These are phyloP conservation scores for Lasius platythorax DNA, from an alignment of 2,888 invertebrate species.

Conservation along the genomic window DNA sequence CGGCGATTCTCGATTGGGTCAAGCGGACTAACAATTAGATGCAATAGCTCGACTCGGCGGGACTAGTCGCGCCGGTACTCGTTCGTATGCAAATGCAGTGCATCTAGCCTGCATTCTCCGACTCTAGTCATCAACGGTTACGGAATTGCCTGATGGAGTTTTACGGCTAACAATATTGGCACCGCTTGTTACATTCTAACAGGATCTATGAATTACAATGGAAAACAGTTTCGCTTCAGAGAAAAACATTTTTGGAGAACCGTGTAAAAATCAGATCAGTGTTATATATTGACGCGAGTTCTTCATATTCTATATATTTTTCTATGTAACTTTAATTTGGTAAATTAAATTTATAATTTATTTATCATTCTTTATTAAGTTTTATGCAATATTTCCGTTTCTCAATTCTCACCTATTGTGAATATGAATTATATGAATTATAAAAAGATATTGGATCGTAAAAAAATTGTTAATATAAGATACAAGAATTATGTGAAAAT, in stretches of 20 bases:
- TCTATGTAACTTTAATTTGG: neutral
- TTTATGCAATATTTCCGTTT: neutral
- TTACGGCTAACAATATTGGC: constrained; percentile 27
- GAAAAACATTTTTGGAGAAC: neutral
- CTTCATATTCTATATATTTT: neutral
- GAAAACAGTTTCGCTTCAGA: constrained; percentile 6
- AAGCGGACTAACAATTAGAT: constrained; percentile 61
- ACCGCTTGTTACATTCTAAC: neutral
- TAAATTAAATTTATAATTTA: constrained; percentile 1
- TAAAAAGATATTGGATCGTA: neutral
- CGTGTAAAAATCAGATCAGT: neutral
- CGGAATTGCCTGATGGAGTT: constrained; percentile 29
- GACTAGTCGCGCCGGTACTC: constrained; percentile 40
- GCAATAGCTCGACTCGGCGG: constrained; percentile 47
- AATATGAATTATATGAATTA: neutral
- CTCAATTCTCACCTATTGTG: neutral
- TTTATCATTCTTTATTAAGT: neutral
- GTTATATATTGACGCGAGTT: neutral
- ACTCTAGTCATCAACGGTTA: constrained; percentile 25
- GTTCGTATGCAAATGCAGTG: constrained; percentile 60
- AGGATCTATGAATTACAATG: neutral
- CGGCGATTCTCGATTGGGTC: constrained; percentile 55
- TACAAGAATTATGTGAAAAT: neutral
- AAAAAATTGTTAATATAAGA: neutral
- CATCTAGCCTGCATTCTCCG: constrained; percentile 37